A percentile compares a stretch with the other conserved stretches of the same genome.
These are phyloP conservation scores for Pogonomyrmex californicus DNA, from an alignment of 1,140 invertebrate species.

Conservation along the genomic window DNA sequence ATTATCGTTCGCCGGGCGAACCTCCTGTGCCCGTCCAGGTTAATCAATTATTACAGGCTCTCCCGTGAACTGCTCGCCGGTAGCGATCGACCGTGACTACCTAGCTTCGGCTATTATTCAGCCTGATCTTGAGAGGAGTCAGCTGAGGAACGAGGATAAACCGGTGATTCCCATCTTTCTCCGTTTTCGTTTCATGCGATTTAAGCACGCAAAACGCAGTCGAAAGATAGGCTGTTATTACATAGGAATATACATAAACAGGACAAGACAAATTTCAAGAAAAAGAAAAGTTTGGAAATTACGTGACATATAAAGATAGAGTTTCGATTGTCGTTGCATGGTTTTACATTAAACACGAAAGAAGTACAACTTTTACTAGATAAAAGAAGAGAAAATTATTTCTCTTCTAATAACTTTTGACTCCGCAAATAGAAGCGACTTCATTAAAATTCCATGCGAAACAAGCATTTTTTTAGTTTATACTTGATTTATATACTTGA, in stretches of 20 bases:
- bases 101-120: slow-evolving; percentile 55
- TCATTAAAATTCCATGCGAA: background rate
- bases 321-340: background rate
- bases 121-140: slow-evolving; percentile 48
- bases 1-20: slow-evolving; percentile 78
- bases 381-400: background rate
- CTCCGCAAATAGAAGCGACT: background rate
- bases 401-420: background rate
- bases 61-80: slow-evolving; percentile 54
- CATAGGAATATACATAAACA: background rate
- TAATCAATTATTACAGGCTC: slow-evolving; percentile 80
- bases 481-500: background rate
- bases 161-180: slow-evolving; percentile 43
- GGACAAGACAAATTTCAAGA: background rate
- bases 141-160: slow-evolving; percentile 40
- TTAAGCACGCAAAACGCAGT: slow-evolving; percentile 40
- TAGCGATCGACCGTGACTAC: slow-evolving; percentile 59
- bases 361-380: background rate
- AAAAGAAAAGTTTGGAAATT: background rate
- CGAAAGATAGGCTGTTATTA: slow-evolving; percentile 15
- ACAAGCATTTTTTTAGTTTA: background rate
- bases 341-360: background rate
- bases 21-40: slow-evolving; percentile 64
- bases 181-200: slow-evolving; percentile 14
- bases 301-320: background rate